phyloP scores from a whole-genome alignment of 1,140 invertebrate species.

The Nomia melanderi region DNA sequence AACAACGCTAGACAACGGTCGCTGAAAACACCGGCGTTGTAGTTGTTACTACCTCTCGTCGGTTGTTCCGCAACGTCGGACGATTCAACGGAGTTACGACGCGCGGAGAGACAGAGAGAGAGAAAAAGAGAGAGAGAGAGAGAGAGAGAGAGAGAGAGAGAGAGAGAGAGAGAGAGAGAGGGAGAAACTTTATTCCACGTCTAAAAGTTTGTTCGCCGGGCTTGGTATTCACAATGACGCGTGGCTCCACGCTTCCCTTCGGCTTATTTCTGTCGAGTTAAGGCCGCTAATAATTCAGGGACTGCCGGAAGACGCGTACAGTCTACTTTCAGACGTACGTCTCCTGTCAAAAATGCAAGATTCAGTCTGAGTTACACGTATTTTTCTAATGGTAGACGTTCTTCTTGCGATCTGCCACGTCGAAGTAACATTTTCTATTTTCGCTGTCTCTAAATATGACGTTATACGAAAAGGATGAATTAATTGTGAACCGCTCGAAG shows the following conservation, averaged over 20 bases:
- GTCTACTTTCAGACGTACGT: constrained; percentile 10
- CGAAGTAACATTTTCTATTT: no score
- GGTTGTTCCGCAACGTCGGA: constrained; percentile 35
- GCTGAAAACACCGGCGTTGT: neutral
- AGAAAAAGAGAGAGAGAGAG: no score
- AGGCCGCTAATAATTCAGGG: constrained; percentile 53
- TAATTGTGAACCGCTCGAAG: no score
- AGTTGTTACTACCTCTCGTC: neutral
- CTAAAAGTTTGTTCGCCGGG: constrained; percentile 44
- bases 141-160: no score
- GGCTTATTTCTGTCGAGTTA: constrained; percentile 53
- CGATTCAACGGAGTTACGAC: constrained; percentile 49
- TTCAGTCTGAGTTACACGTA: neutral
- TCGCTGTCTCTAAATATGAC: no score
- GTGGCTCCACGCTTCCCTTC: constrained; percentile 40
- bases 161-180: no score
- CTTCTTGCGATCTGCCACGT: no score
- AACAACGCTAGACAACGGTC: neutral
- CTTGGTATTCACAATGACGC: constrained; percentile 45
- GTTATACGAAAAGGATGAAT: no score
- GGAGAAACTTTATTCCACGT: constrained; percentile 62
- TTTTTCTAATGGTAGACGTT: no score
- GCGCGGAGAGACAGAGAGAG: constrained; percentile 27
- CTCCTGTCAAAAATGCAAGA: neutral
- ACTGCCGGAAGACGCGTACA: constrained; percentile 16